A percentile compares a stretch with the other conserved stretches of the same genome.
Evolutionary conservation across 1,140 invertebrate genomes (phyloP).

Genomic region (Eulimnadia texana): DNA sequence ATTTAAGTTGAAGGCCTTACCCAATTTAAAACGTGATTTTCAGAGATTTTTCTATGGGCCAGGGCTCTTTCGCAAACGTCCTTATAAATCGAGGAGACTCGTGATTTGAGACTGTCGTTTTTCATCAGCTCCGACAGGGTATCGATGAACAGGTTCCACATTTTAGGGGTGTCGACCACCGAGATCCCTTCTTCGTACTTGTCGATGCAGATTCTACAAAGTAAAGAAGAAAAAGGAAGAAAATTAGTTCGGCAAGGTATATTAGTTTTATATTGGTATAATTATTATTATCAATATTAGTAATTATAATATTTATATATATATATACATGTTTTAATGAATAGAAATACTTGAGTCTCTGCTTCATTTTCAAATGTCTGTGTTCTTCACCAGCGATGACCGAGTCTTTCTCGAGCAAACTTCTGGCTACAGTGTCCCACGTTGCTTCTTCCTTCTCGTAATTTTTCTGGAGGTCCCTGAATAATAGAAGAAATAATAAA

Average conservation of each 20-base stretch:
- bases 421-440: constrained; percentile 40
- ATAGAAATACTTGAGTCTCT: constrained; percentile 27
- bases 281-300: constrained; percentile 12
- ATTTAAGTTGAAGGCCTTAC: neutral
- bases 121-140: constrained; percentile 34
- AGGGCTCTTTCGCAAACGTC: neutral
- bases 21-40: neutral
- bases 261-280: no score
- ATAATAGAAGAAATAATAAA: constrained; percentile 13
- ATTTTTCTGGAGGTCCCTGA: constrained; percentile 31
- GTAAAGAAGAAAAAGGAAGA: constrained; percentile 30
- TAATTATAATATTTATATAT: neutral
- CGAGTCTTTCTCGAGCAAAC: constrained; percentile 28
- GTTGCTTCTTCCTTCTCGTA: constrained; percentile 29
- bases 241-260: constrained; percentile 15
- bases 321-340: neutral
- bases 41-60: neutral
- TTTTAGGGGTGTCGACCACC: constrained; percentile 36
- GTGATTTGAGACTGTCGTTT: neutral
- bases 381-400: neutral
- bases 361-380: constrained; percentile 19
- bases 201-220: no score
- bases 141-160: constrained; percentile 38
- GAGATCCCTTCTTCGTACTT: constrained; percentile 37
- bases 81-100: neutral